Conservation (phyloP, 2,797 vertebrate genomes). For the Brachymystax lenok region DNA sequence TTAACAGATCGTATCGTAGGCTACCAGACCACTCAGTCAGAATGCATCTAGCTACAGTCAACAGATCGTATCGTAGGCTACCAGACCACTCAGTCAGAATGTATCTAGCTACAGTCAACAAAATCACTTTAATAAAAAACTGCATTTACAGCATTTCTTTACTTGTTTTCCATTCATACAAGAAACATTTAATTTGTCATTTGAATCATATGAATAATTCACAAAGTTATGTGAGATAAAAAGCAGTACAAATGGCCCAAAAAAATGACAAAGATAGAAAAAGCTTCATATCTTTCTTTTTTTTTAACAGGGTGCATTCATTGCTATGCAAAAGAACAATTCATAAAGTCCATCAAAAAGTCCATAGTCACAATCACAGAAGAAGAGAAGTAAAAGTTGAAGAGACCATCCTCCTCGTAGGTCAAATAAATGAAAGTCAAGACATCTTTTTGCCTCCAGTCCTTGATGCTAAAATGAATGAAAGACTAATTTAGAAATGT, state of each 20-base stretch:
- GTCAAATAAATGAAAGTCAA: background rate
- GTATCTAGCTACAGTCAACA: background rate
- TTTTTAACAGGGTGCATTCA: conserved; percentile 19
- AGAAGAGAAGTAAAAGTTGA: background rate
- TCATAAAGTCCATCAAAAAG: conserved; percentile 1
- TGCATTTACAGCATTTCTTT: conserved; percentile 33
- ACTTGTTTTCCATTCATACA: background rate
- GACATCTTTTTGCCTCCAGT: background rate
- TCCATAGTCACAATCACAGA: background rate
- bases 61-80: too few species aligned
- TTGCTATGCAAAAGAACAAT: background rate
- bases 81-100: background rate
- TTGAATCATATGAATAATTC: background rate
- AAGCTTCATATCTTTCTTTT: background rate
- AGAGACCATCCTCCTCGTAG: background rate
- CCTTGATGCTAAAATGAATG: background rate
- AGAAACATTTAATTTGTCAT: background rate
- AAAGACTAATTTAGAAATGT: background rate
- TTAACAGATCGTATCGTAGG: too few species aligned
- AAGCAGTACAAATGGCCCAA: background rate
- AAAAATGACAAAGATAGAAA: conserved; percentile 6
- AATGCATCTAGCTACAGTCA: too few species aligned
- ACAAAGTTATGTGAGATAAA: conserved; percentile 5
- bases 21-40: too few species aligned
- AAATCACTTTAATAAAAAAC: conserved; percentile 42